Evolutionary conservation across 2,113 vertebrate genomes (phyloP).

Genomic region (Chloropsis cyanopogon): DNA sequence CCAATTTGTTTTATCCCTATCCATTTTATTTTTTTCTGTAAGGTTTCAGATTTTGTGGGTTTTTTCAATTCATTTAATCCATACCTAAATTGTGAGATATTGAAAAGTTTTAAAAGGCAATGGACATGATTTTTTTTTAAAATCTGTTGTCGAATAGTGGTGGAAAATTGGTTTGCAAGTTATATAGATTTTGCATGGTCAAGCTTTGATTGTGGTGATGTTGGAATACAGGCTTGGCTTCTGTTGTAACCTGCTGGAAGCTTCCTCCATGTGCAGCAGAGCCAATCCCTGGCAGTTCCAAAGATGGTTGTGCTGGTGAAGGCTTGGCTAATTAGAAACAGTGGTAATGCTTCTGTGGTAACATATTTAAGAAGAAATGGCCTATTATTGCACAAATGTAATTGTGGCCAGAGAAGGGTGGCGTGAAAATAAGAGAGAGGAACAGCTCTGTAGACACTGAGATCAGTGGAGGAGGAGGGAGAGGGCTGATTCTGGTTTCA

Average conservation of each 20-base stretch:
- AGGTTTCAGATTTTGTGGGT: background rate
- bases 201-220: background rate
- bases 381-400: background rate
- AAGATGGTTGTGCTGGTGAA: background rate
- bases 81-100: background rate
- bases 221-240: background rate
- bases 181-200: background rate
- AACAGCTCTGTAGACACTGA: background rate
- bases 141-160: background rate
- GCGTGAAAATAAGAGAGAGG: background rate
- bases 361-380: background rate
- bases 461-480: background rate
- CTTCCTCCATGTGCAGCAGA: too few species aligned
- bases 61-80: background rate
- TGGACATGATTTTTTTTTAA: background rate
- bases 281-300: background rate
- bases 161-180: background rate
- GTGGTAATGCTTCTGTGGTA: background rate
- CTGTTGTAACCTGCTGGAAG: background rate
- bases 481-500: background rate
- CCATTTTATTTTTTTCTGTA: background rate
- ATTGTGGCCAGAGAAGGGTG: fast-evolving
- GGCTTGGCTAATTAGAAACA: background rate
- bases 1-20: background rate
- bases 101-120: background rate